phyloP scores from a whole-genome alignment of 2,797 vertebrate genomes.

The Mionectes olivaceus region DNA sequence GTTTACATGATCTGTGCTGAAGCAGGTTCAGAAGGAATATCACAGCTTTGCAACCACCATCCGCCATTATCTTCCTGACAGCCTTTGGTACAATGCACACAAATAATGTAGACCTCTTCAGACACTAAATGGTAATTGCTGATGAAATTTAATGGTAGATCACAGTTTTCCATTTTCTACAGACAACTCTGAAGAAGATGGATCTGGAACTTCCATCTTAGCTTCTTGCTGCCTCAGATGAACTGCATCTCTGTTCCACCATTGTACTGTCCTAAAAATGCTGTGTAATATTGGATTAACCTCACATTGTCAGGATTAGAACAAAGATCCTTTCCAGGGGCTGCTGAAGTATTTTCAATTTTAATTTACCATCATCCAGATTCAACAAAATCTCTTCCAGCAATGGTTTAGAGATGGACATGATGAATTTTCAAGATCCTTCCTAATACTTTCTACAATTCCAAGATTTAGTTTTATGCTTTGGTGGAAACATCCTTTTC shows the following conservation, averaged over 20 bases:
- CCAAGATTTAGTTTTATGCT: not conserved
- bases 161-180: not conserved
- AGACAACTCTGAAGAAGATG: not conserved
- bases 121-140: not conserved
- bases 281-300: not conserved
- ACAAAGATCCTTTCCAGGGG: not conserved
- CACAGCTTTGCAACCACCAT: not conserved
- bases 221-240: not conserved
- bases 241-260: not conserved
- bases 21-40: not conserved
- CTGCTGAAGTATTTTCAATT: not conserved
- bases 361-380: not conserved
- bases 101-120: not conserved
- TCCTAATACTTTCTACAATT: not conserved
- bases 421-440: not conserved
- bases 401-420: not conserved
- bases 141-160: not conserved
- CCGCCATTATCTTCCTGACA: not conserved
- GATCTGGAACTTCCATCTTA: not conserved
- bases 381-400: not conserved
- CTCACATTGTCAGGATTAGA: not conserved
- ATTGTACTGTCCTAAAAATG: not conserved
- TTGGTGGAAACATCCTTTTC: not conserved
- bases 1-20: not conserved
- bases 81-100: not conserved